phyloP scores from a whole-genome alignment of 2,888 invertebrate species.

The Eilema sororculum region DNA sequence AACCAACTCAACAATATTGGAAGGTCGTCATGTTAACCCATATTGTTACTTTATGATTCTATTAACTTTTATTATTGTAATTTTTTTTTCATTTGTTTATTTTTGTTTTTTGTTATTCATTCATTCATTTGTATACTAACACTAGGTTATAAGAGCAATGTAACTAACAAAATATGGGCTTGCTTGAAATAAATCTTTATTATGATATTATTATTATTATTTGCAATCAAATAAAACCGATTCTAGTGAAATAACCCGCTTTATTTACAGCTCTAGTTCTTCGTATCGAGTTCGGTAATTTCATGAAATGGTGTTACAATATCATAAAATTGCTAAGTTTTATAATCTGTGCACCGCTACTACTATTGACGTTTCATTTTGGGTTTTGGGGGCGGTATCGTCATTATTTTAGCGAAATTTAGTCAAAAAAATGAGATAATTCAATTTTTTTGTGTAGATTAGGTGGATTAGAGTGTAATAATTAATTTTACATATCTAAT shows the following conservation, averaged over 20 bases:
- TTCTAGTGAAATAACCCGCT: background rate
- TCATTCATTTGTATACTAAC: too few species aligned
- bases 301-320: slow-evolving; percentile 7
- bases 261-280: background rate
- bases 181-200: too few species aligned
- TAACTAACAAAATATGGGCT: too few species aligned
- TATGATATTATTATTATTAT: too few species aligned
- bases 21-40: too few species aligned
- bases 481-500: slow-evolving; percentile 51
- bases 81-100: too few species aligned
- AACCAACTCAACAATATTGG: too few species aligned
- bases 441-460: slow-evolving; percentile 30
- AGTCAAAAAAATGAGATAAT: slow-evolving; percentile 63
- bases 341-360: slow-evolving; percentile 24
- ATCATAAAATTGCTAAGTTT: background rate
- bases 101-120: too few species aligned
- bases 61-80: too few species aligned
- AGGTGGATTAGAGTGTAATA: slow-evolving; percentile 38
- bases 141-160: too few species aligned
- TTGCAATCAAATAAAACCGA: background rate
- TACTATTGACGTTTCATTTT: slow-evolving; percentile 75
- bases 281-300: background rate
- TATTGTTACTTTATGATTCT: too few species aligned
- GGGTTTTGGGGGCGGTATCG: slow-evolving; percentile 81
- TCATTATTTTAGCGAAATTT: slow-evolving; percentile 54